A percentile compares a stretch with the other conserved stretches of the same genome.
These are phyloP conservation scores for Cossypha dichroa DNA, from an alignment of 2,797 vertebrate species.

Conservation along the genomic window DNA sequence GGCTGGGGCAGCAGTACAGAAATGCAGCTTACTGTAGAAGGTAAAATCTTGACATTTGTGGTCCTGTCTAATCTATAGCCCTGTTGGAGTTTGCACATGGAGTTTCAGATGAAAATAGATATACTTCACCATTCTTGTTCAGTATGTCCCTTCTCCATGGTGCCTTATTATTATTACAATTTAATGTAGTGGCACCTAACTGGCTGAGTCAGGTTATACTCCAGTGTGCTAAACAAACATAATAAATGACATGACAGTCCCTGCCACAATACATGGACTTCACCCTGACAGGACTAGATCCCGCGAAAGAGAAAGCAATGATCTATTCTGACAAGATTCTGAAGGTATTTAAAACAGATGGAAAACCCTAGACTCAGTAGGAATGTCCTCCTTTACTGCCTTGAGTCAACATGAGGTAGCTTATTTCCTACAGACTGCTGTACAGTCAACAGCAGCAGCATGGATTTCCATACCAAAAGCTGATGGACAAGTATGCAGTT, in stretches of 20 bases:
- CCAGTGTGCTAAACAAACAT: conserved; percentile 42
- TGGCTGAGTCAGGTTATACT: conserved; percentile 28
- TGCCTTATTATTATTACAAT: conserved; percentile 34
- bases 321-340: conserved; percentile 59
- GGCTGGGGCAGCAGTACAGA: not conserved
- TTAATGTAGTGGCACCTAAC: conserved; percentile 30
- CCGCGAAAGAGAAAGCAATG: not conserved
- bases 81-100: not conserved
- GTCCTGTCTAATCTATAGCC: not conserved
- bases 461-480: not conserved
- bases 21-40: not conserved
- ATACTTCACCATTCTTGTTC: not conserved
- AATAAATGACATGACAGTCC: conserved; percentile 47
- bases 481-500: not conserved
- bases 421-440: not conserved
- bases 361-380: not conserved
- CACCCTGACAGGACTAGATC: conserved; percentile 17
- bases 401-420: not conserved
- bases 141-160: not conserved
- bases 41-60: not conserved
- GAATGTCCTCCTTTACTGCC: not conserved
- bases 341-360: conserved; percentile 28
- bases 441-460: not conserved
- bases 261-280: conserved; percentile 28
- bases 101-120: not conserved